Evolutionary conservation across 2,113 vertebrate species (phyloP).

Genomic region (Pteronura brasiliensis): DNA sequence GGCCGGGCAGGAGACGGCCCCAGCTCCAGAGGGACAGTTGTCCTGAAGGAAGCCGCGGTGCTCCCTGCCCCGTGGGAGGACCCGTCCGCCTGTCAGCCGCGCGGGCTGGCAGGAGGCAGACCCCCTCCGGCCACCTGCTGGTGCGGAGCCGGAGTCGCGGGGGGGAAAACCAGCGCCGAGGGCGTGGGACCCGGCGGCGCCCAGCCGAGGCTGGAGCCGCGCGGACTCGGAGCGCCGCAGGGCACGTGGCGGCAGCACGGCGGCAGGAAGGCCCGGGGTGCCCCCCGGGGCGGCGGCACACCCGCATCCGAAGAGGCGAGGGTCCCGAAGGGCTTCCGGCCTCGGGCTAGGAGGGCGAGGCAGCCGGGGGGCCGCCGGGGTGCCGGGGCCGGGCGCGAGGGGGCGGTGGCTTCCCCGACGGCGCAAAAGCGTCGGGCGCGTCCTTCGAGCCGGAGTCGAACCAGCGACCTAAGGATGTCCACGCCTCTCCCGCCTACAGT

Average conservation of each 20-base stretch:
- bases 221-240: neutral
- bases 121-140: neutral
- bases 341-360: neutral
- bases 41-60: neutral
- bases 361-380: no score
- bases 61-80: neutral
- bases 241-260: neutral
- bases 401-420: neutral
- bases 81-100: neutral
- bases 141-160: neutral
- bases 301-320: neutral
- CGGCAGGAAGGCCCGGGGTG: neutral
- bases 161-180: neutral
- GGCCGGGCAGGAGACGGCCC: neutral
- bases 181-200: neutral
- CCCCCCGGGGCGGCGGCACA: neutral
- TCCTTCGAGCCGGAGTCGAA: conserved; percentile 89
- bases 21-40: neutral
- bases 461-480: conserved; percentile 89
- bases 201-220: neutral
- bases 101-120: neutral
- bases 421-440: neutral
- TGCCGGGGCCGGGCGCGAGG: neutral
- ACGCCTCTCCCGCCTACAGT: conserved; percentile 78
- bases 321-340: neutral